These are phyloP conservation scores for Heteractis magnifica DNA, from an alignment of 92 coral and sea anemone species.

Conservation along the genomic window DNA sequence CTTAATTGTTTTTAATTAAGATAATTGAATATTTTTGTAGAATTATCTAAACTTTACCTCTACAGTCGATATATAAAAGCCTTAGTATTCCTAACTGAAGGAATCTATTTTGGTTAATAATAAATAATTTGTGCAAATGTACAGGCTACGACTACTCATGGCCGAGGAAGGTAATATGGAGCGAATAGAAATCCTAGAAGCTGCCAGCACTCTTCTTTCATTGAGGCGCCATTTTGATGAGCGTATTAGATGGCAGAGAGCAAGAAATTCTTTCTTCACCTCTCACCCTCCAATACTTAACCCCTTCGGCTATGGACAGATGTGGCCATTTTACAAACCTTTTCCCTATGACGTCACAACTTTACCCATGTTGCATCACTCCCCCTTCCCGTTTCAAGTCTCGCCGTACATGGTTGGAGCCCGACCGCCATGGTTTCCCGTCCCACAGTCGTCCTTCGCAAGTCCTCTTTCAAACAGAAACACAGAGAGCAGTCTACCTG, in stretches of 20 bases:
- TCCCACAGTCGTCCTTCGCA: conserved; percentile 3
- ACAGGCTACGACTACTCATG: background rate
- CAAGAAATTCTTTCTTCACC: conserved; percentile 3
- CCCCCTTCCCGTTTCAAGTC: conserved; percentile 9
- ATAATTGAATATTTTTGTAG: background rate
- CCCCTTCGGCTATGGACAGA: conserved; percentile 5
- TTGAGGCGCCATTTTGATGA: conserved; percentile 24
- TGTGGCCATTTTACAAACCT: conserved; percentile 34
- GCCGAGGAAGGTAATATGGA: conserved; percentile 9
- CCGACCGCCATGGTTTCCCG: conserved; percentile 20
- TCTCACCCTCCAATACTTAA: conserved; percentile 13
- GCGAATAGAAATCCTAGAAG: conserved; percentile 26
- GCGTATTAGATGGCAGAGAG: conserved; percentile 37
- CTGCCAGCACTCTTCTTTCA: conserved; percentile 30
- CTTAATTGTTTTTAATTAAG: background rate
- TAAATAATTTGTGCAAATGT: background rate
- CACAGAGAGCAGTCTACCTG: background rate
- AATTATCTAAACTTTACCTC: background rate
- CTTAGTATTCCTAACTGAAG: background rate
- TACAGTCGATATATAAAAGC: background rate
- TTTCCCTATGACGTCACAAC: conserved; percentile 28
- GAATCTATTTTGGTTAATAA: too few relatives aligned
- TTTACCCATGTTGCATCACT: conserved; percentile 12
- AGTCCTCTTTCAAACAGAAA: conserved; percentile 9
- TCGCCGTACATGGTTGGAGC: conserved; percentile 28